Evolutionary conservation across 2,888 invertebrate genomes (phyloP).

Genomic region (Aporophyla lueneburgensis): DNA sequence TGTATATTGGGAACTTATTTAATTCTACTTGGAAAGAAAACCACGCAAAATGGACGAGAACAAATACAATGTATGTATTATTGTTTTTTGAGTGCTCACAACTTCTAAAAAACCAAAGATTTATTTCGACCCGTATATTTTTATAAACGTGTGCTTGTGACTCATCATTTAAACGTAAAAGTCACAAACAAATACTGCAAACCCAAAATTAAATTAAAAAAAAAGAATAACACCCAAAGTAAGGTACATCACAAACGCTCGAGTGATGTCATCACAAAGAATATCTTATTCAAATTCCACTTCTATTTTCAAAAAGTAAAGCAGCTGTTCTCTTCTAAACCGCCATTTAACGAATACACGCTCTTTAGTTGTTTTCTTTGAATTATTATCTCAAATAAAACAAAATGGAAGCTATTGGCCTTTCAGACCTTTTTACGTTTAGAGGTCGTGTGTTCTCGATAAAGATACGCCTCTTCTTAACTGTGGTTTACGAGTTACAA

Average conservation of each 20-base stretch:
- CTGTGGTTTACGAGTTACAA: slow-evolving; percentile 35
- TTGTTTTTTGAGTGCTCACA: background rate
- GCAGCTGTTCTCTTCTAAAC: slow-evolving; percentile 39
- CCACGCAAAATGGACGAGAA: background rate
- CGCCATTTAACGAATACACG: slow-evolving; percentile 14
- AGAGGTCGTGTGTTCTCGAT: slow-evolving; percentile 25
- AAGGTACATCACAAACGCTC: background rate
- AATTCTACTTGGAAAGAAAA: background rate
- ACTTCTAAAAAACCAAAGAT: background rate
- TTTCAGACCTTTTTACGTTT: slow-evolving; percentile 33
- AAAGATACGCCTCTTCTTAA: slow-evolving; percentile 27
- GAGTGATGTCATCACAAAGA: slow-evolving; percentile 31
- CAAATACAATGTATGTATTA: too few species aligned
- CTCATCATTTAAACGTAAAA: slow-evolving; percentile 13
- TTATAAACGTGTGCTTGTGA: background rate
- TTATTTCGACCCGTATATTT: background rate
- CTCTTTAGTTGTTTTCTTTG: slow-evolving; percentile 47
- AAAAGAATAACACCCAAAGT: slow-evolving; percentile 9
- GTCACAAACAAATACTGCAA: slow-evolving; percentile 3
- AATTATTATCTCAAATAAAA: slow-evolving; percentile 46
- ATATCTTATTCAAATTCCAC: slow-evolving; percentile 46
- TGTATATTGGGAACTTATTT: background rate
- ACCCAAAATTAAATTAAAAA: slow-evolving; percentile 6
- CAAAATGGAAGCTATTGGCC: slow-evolving; percentile 41
- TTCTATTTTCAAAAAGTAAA: slow-evolving; percentile 43